Base-by-base conservation (phyloP, 2,113 vertebrate species). In the Shinisaurus crocodilurus region DNA sequence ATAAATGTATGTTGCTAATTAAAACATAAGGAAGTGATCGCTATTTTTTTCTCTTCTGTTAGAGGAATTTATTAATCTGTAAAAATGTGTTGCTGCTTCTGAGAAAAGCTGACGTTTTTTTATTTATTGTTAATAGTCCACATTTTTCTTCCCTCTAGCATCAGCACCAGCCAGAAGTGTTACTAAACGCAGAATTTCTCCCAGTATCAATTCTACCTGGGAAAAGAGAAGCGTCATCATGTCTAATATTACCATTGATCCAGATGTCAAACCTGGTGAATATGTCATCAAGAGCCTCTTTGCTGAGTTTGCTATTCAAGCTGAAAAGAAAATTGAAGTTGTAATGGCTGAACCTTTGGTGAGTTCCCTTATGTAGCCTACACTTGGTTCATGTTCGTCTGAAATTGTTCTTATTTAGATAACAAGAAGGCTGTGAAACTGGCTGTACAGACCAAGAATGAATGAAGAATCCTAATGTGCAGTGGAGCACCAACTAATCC, bases 251-350 rank as follows among this genome's bases (percentile, higher is more conserved):
- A 99, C 98, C 87, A 98, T 99, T 96, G 99, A 99, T 98, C 99
- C 99, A 88, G 99, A 99, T 97, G 98, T 99, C 95, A 99, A 99
- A 96, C 99, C 99, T 76, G 99, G 99, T 93, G 99, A 99, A 97
- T 99, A 99, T 95, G 99, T 99, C 98, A 99, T 99, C 98, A 99
- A 99, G 97, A 99, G 98, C 96, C 98, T 99, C 86, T 99, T 99
- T 37, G 99, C 99, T 40, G 99, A 99, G 96, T 99, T 99, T 94
- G 99, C 99, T 93, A 97, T 99, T 96, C 98, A 99, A 93, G 99
- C 99, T 84, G 99, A 99, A 98, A 99, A 99, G 98, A 99, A 99
- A 98, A 99, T 99, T 92, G 99, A 99, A 97, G 98, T 99, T 97
- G 99, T 99, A 96, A 99, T 99, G 99, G 99, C 99, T 81, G 99